A percentile compares a stretch with the other conserved stretches of the same genome.
Conservation (phyloP, 2,113 vertebrate species). For the Pimephales promelas region DNA sequence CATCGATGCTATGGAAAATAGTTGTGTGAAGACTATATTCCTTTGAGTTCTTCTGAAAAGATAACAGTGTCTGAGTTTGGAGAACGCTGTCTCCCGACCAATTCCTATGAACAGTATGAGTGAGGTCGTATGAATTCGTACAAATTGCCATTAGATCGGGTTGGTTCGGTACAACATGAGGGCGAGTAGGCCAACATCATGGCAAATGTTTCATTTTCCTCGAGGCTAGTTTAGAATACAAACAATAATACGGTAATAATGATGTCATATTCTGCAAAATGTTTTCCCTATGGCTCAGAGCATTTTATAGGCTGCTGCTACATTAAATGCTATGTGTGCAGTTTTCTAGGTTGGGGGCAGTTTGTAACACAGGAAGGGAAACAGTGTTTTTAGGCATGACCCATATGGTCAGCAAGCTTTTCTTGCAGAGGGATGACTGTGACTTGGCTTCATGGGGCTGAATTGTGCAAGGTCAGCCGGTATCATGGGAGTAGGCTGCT, state of each 20-base stretch:
- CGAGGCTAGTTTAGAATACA: neutral
- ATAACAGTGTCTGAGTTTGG: neutral
- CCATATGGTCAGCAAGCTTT: conserved; percentile 54
- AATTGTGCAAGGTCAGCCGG: conserved; percentile 59
- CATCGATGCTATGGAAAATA: neutral
- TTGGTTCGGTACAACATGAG: conserved; percentile 2
- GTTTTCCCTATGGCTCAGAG: conserved; percentile 11
- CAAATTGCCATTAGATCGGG: no score
- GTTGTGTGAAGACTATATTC: neutral
- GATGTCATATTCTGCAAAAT: neutral
- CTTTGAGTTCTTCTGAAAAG: neutral
- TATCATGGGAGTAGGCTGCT: conserved; percentile 48
- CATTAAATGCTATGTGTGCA: conserved; percentile 43
- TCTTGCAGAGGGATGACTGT: conserved; percentile 41
- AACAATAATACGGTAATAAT: conserved; percentile 3
- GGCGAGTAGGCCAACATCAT: neutral
- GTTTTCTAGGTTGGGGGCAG: conserved; percentile 13
- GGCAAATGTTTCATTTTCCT: neutral
- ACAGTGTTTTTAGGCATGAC: conserved; percentile 50
- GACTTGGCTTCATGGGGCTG: conserved; percentile 48
- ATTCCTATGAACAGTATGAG: no score
- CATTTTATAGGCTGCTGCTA: conserved; percentile 26
- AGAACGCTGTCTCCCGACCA: no score
- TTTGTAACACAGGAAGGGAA: conserved; percentile 39
- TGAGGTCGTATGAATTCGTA: no score